These are phyloP conservation scores for Aricia agestis DNA, from an alignment of 1,140 invertebrate species.

Conservation along the genomic window DNA sequence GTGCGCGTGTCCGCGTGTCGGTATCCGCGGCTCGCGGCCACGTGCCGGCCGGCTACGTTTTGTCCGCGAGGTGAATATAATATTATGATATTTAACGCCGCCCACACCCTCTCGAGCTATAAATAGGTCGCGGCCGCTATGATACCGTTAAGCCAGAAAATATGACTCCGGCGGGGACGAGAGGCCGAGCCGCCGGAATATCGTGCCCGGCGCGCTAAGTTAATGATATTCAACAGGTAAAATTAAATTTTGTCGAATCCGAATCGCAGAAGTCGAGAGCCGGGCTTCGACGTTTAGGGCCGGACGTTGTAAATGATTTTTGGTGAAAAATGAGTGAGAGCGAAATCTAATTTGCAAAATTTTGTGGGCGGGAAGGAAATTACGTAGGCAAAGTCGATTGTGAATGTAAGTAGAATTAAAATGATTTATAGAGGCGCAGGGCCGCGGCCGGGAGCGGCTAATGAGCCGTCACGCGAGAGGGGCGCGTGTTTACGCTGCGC, in stretches of 20 bases:
- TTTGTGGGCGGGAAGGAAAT: conserved; percentile 63
- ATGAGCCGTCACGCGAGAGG: conserved; percentile 72
- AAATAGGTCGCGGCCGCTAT: background rate
- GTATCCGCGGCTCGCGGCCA: conserved; percentile 50
- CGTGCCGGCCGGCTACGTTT: conserved; percentile 36
- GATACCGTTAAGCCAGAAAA: background rate
- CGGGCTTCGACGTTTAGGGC: conserved; percentile 12
- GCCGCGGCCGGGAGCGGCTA: conserved; percentile 72
- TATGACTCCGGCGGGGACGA: background rate
- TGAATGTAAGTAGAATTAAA: conserved; percentile 74
- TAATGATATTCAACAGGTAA: conserved; percentile 4
- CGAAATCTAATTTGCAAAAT: conserved; percentile 71
- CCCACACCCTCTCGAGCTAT: background rate
- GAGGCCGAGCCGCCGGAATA: background rate
- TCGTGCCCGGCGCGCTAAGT: background rate
- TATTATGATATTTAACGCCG: conserved; percentile 18
- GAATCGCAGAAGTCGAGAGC: conserved; percentile 13
- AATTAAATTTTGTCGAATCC: background rate
- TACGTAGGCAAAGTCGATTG: conserved; percentile 73
- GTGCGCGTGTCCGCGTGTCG: conserved; percentile 23
- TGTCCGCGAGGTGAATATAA: conserved; percentile 33
- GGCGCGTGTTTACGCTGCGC: conserved; percentile 62
- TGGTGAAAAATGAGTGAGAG: conserved; percentile 47
- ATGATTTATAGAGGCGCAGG: conserved; percentile 73
- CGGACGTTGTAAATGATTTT: conserved; percentile 59